phyloP scores from a whole-genome alignment of 37 sponge, comb jelly and placozoan genomes.

The Crambe crambe region DNA sequence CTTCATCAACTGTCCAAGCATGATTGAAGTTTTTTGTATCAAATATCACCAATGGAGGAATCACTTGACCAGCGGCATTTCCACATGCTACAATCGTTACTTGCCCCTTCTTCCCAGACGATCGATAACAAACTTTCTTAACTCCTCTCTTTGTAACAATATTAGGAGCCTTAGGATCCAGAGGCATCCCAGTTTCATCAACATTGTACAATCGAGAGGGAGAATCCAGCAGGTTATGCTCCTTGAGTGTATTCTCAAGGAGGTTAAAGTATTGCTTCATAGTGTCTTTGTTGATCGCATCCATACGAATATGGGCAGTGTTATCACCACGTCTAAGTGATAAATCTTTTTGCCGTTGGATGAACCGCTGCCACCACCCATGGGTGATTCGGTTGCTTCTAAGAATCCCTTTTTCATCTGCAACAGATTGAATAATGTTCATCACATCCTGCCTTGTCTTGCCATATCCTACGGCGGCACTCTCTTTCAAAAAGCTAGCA shows the following conservation, averaged over 20 bases:
- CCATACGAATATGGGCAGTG: constrained; percentile 21
- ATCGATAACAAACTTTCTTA: constrained; percentile 16
- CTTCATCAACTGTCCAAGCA: constrained; percentile 42
- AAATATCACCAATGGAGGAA: constrained; percentile 40
- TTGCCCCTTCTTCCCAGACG: constrained; percentile 49
- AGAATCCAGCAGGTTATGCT: constrained; percentile 28
- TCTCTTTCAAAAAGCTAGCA: neutral
- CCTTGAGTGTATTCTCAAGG: constrained; percentile 18
- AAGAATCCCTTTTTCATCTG: neutral
- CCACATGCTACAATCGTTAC: constrained; percentile 55
- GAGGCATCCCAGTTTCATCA: constrained; percentile 57
- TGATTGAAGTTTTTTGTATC: constrained; percentile 41
- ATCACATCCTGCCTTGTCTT: constrained; percentile 6
- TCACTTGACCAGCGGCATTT: constrained; percentile 12
- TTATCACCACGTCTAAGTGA: constrained; percentile 29
- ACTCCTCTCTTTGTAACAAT: constrained; percentile 32
- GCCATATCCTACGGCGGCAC: neutral
- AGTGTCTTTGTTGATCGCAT: constrained; percentile 38
- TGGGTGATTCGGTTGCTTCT: neutral
- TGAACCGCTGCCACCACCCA: constrained; percentile 19
- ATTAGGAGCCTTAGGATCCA: constrained; percentile 33
- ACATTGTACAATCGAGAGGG: constrained; percentile 52
- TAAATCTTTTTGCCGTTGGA: constrained; percentile 5
- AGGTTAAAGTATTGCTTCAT: constrained; percentile 38
- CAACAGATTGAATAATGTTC: neutral